Percentiles rank a stretch among this genome's conserved stretches.
phyloP scores from a whole-genome alignment of 2,113 vertebrate species.

The Megaptera novaeangliae region DNA sequence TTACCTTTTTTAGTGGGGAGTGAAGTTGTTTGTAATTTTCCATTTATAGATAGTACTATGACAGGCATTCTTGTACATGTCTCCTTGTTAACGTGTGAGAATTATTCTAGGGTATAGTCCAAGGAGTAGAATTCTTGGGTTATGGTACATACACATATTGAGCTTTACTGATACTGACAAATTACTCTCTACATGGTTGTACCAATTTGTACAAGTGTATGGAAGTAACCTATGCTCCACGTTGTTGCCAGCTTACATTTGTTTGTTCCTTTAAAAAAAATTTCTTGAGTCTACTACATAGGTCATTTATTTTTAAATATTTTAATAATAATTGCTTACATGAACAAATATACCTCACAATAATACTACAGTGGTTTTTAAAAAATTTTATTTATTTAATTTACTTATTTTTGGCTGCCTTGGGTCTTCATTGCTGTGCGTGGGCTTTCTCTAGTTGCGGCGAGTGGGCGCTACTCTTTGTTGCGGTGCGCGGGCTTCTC shows the following conservation, averaged over 20 bases:
- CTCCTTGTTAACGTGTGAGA: background rate
- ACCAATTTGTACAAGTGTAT: background rate
- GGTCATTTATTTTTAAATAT: background rate
- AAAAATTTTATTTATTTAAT: too few relatives aligned
- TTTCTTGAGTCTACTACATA: background rate
- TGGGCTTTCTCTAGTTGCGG: too few relatives aligned
- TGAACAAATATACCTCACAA: background rate
- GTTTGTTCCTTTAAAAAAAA: background rate
- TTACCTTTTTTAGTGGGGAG: background rate
- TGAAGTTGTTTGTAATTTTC: background rate
- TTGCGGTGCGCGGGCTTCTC: too few relatives aligned
- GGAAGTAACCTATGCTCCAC: background rate
- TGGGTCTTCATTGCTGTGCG: too few relatives aligned
- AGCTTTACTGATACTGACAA: background rate
- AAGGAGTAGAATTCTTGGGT: background rate
- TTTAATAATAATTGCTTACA: background rate
- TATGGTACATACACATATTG: background rate
- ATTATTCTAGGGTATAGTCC: background rate
- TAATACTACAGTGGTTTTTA: background rate
- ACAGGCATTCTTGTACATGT: background rate
- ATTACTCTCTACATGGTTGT: background rate
- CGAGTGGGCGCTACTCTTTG: too few relatives aligned
- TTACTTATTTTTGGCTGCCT: too few relatives aligned
- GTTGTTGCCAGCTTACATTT: background rate
- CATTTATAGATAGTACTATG: background rate